Base-by-base conservation (phyloP, 2,888 invertebrate genomes). In the Blastobasis lacticolella region DNA sequence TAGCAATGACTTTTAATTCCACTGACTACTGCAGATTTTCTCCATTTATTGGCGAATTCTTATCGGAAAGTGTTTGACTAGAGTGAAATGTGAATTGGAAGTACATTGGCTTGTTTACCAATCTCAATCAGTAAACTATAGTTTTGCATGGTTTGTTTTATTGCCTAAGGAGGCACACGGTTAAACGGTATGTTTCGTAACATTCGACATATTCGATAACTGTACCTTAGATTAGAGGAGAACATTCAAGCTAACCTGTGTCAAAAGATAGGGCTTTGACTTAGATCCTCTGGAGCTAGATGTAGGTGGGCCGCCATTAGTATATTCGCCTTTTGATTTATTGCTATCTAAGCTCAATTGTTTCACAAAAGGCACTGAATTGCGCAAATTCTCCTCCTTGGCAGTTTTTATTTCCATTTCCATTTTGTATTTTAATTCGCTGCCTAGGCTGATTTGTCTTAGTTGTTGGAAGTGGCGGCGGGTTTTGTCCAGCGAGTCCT, bases 341-440 rank as follows among this genome's bases (percentile, higher is more conserved):
- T 84, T 89, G 57, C 75, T 82, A 62, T 91, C 91, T 56, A 84
- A 86, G 55, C 91, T 91, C 53, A 91, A 78, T 71, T 91, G 91
- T 62, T 91, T 84, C 0, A 91, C 90, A 62, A 87, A 91, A 38
- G 92, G 91, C 58, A 91, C 83, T n/a, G 90, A 87, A 66, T 87
- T 90, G 36, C 91, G 83, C 53, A 91, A 69, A 67, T 91, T 91
- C 64, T 90, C 91, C 50, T 90, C 89, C 60, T 90, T 90, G 38
- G 90, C 90, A 59, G 78, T 82, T 71, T 90, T 91, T 50, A 90
- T 91, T 73, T 91, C 91, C 92, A 91, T 91, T 75, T 91, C 91
- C 87, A 89, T 88, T 65, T 88, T 89, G 75, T 88, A 88, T 79
- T 89, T 92, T 62, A 90, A 91, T 60, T 90, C 90, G 75, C 91